Evolutionary conservation across 2,797 vertebrate species (phyloP).

Genomic region (Vireo griseus): DNA sequence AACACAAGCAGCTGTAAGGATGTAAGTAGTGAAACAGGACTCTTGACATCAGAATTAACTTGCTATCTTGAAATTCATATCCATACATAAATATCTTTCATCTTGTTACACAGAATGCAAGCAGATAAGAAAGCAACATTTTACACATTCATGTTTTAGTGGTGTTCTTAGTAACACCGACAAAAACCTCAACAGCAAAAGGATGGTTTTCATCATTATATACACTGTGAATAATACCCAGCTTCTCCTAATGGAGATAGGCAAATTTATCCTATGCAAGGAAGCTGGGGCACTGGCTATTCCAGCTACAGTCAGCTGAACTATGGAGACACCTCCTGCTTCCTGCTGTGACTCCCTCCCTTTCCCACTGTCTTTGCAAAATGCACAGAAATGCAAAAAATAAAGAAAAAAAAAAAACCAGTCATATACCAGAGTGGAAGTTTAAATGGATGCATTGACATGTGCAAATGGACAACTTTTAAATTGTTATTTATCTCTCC

Average conservation of each 20-base stretch:
- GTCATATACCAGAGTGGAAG: neutral
- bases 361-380: neutral
- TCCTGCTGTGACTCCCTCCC: neutral
- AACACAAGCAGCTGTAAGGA: neutral
- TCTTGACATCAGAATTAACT: neutral
- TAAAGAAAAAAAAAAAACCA: neutral
- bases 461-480: neutral
- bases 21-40: neutral
- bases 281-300: neutral
- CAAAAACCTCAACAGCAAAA: neutral
- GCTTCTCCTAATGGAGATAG: neutral
- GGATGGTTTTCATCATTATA: neutral
- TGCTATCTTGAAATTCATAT: neutral
- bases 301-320: neutral
- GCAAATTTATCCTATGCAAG: neutral
- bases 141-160: neutral
- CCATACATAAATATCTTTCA: neutral
- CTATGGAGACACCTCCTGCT: neutral
- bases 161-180: neutral
- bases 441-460: neutral
- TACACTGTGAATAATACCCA: neutral
- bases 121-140: neutral
- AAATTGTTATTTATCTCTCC: neutral
- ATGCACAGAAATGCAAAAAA: neutral
- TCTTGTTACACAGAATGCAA: neutral